Conservation (phyloP, 2,888 invertebrate species). For the Ophion ventricosus region DNA sequence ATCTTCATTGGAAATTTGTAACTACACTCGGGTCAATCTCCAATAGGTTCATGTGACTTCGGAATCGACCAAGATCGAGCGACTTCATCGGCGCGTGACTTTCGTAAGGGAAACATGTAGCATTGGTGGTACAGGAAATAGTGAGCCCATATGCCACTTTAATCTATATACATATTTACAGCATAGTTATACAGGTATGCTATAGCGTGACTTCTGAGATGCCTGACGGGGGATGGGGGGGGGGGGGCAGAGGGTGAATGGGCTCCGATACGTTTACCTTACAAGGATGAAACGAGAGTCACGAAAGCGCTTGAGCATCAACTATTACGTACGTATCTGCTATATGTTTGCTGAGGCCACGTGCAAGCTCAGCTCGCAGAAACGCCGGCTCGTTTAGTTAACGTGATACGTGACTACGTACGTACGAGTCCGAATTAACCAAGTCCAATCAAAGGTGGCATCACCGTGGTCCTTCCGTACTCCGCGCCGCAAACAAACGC, state of each 20-base stretch:
- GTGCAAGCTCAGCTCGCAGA: constrained; percentile 70
- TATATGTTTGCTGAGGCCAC: constrained; percentile 68
- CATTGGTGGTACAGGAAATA: neutral
- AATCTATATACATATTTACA: neutral
- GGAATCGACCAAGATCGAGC: constrained; percentile 16
- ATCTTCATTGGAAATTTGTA: constrained; percentile 1
- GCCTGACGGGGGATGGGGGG: no score
- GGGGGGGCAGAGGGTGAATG: no score
- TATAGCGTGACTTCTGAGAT: no score
- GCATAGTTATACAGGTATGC: no score
- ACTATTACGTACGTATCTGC: constrained; percentile 47
- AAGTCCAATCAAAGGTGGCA: constrained; percentile 79
- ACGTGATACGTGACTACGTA: constrained; percentile 75
- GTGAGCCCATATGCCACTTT: constrained; percentile 6
- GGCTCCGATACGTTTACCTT: constrained; percentile 11
- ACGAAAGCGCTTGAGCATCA: constrained; percentile 53
- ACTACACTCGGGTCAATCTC: neutral
- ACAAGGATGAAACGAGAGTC: constrained; percentile 39
- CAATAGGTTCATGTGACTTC: neutral
- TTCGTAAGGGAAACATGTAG: neutral
- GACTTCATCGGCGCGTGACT: constrained; percentile 39
- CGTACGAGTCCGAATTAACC: constrained; percentile 79
- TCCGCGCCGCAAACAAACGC: constrained; percentile 71
- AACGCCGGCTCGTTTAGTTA: constrained; percentile 72
- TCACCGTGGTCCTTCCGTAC: constrained; percentile 46